Evolutionary conservation across 2,797 vertebrate genomes (phyloP).

Genomic region (Halcyon smyrnensis): DNA sequence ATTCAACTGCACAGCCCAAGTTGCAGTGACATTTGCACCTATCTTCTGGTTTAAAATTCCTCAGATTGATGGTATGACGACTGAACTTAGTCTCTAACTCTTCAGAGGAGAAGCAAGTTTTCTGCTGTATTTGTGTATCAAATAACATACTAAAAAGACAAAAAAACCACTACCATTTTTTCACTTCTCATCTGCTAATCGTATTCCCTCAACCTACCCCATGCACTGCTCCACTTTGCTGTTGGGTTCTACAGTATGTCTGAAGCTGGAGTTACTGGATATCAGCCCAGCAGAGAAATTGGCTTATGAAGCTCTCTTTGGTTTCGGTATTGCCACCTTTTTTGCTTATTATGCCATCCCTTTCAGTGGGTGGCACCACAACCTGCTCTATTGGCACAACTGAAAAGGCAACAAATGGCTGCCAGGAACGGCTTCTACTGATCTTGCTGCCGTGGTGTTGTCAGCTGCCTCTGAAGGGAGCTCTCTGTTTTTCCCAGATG

Average conservation of each 20-base stretch:
- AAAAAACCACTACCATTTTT: neutral
- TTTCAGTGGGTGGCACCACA: neutral
- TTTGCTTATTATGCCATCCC: neutral
- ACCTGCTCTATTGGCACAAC: neutral
- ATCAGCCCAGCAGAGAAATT: neutral
- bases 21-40: neutral
- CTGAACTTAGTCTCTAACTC: neutral
- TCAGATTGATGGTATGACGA: neutral
- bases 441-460: neutral
- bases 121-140: neutral
- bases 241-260: neutral
- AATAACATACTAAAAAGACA: neutral
- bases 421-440: neutral
- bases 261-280: neutral
- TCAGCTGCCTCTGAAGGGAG: neutral
- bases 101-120: neutral
- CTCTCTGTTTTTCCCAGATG: neutral
- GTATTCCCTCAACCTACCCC: neutral
- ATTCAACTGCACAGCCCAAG: neutral
- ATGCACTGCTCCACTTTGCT: fast-evolving
- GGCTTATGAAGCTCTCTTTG: neutral
- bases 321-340: neutral
- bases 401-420: neutral
- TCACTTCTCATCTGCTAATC: neutral
- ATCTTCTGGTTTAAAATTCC: neutral